Evolutionary conservation across 30 jellyfish, hydroid and myxozoan genomes (phyloP).

Genomic region (Aurelia sp.): DNA sequence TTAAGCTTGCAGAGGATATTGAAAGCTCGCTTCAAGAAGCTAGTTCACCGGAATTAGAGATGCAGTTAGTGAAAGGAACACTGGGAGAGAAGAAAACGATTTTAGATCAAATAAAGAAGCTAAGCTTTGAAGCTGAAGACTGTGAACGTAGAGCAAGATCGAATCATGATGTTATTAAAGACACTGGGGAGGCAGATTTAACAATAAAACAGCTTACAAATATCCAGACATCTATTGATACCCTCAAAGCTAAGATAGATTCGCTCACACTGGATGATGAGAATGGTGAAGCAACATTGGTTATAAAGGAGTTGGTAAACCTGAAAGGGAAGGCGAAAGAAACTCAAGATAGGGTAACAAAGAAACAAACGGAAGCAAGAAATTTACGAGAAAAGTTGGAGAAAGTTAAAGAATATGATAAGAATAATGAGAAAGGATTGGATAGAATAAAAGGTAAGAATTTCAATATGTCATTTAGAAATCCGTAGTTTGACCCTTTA

Average conservation of each 20-base stretch:
- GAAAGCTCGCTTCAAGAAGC: not conserved
- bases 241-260: not conserved
- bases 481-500: too few species aligned
- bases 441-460: not conserved
- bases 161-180: not conserved
- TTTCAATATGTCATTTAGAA: not conserved
- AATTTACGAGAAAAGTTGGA: not conserved
- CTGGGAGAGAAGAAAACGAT: not conserved
- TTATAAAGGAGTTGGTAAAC: not conserved
- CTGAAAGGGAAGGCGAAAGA: not conserved
- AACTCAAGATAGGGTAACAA: not conserved
- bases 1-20: not conserved
- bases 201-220: not conserved
- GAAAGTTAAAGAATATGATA: not conserved
- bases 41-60: not conserved
- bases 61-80: too few species aligned
- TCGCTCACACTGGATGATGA: not conserved
- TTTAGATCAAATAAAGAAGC: too few species aligned
- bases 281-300: not conserved
- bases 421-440: not conserved
- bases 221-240: conserved; percentile 2
- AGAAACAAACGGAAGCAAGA: not conserved
- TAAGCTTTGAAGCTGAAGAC: too few species aligned
- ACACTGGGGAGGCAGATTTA: not conserved
- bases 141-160: too few species aligned